These are phyloP conservation scores for Lytechinus variegatus DNA, from an alignment of 35 echinoderm and acorn worm genomes.

Conservation along the genomic window DNA sequence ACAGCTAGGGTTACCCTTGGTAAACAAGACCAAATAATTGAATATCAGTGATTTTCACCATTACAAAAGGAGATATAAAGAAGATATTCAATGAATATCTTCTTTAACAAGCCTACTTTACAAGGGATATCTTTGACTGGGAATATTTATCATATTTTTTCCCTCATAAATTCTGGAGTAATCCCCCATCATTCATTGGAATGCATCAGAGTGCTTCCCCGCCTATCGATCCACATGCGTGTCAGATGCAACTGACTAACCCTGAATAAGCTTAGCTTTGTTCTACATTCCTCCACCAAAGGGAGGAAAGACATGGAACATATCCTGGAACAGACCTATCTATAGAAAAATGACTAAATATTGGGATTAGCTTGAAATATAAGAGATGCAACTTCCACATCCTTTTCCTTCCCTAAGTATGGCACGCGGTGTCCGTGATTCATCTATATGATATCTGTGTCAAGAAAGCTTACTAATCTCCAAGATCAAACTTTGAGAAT, in stretches of 20 bases:
- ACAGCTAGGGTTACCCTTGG: too few relatives aligned
- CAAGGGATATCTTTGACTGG: background rate
- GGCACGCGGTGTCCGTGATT: background rate
- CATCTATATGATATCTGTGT: background rate
- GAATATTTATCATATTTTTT: background rate
- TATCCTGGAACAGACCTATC: background rate
- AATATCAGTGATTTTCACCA: too few relatives aligned
- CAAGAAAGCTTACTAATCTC: background rate
- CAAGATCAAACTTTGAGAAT: background rate
- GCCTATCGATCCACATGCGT: background rate
- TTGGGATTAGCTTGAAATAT: background rate
- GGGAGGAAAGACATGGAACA: background rate
- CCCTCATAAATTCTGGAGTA: background rate
- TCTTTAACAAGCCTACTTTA: background rate
- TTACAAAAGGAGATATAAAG: too few relatives aligned
- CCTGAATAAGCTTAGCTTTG: background rate
- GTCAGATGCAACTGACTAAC: background rate
- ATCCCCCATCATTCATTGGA: background rate
- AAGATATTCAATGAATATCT: background rate
- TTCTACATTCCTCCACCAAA: background rate
- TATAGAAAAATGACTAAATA: background rate
- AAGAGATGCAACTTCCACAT: background rate
- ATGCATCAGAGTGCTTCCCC: background rate
- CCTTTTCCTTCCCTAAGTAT: background rate
- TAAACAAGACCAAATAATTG: too few relatives aligned